Base-by-base conservation (phyloP, 2,888 invertebrate species). In the Hypsopygia costalis region DNA sequence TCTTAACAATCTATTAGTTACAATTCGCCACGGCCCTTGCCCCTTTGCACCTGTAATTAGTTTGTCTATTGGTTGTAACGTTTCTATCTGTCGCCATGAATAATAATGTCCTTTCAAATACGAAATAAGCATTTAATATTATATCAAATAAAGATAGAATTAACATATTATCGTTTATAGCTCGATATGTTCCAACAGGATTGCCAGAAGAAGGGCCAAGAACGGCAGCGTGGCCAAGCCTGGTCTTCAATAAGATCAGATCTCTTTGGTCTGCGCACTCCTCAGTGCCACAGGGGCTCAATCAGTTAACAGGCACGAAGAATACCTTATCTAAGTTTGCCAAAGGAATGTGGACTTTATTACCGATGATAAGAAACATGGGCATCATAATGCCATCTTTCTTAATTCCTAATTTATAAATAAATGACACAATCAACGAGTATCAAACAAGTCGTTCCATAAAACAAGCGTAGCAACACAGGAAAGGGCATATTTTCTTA, bases 181-280 rank as follows among this genome's bases (percentile, higher is more conserved):
- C 33, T 28, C 21, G 36, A 21, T 32, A 31, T 38, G 25, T 33
- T 45, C 55, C 63, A 61, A 75, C 88, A 88, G 87, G 87, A 50
- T 56, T 88, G 42, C 88, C 87, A 51, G 87, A 88, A 46, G 87
- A 88, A 68, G 87, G 87, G 29, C 83, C 87, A 3, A 59, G 87
- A 51, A 83, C 69, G 52, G 87, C 87, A 10, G 87, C 89, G 59
- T 94, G 94, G 94, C 93, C 93, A 47, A 93, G 93, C 59, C 85
- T 94, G 71, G 94, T 96, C 66, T 92, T 96, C 78, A 95, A 95
- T 72, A 96, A 96, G 91, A 96, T 97, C 81, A 94, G 95, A 69
- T 96, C 96, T 33, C 89, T 97, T 49, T 96, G 96, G 96, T 94
- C 93, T 57, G 92, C 93, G 53, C 94, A 94, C 69, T 91, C 93